These are phyloP conservation scores for Aleiodes sp. DNA, from an alignment of 1,140 invertebrate species.

Conservation along the genomic window DNA sequence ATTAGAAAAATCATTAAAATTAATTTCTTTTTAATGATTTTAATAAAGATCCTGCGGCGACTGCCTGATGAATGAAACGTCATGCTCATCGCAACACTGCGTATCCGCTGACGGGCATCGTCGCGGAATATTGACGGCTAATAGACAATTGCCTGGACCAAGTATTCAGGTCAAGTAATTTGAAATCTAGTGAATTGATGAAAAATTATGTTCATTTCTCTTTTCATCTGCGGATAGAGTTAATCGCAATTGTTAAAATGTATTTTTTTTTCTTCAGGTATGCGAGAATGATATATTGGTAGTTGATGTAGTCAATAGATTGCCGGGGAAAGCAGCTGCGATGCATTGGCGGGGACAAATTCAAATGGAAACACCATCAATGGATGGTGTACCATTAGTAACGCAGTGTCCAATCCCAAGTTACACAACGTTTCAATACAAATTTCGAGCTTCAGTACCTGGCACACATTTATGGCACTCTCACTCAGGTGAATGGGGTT, in stretches of 20 bases:
- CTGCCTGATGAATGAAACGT: constrained; percentile 72
- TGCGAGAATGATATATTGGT: constrained; percentile 87
- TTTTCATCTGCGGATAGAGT: no score
- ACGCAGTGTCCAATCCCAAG: constrained; percentile 87
- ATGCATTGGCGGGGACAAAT: constrained; percentile 88
- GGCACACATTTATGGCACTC: constrained; percentile 83
- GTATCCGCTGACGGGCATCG: constrained; percentile 76
- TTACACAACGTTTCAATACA: constrained; percentile 84
- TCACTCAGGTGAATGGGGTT: constrained; percentile 67
- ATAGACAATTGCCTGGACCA: constrained; percentile 84
- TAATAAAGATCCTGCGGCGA: constrained; percentile 69
- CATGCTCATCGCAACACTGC: constrained; percentile 72
- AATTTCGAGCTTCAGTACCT: constrained; percentile 75
- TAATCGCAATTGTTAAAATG: no score
- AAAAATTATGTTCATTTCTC: neutral
- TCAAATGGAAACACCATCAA: constrained; percentile 80
- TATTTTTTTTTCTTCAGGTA: constrained; percentile 64
- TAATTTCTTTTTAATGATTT: no score
- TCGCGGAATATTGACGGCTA: constrained; percentile 79
- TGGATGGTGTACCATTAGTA: constrained; percentile 86
- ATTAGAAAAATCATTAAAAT: no score
- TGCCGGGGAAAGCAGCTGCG: constrained; percentile 75
- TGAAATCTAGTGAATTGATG: neutral
- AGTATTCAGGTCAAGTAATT: constrained; percentile 72
- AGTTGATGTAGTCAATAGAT: constrained; percentile 82